A percentile compares a stretch with the other conserved stretches of the same genome.
These are phyloP conservation scores for Lasioglossum villosulum DNA, from an alignment of 2,888 invertebrate genomes.

Conservation along the genomic window DNA sequence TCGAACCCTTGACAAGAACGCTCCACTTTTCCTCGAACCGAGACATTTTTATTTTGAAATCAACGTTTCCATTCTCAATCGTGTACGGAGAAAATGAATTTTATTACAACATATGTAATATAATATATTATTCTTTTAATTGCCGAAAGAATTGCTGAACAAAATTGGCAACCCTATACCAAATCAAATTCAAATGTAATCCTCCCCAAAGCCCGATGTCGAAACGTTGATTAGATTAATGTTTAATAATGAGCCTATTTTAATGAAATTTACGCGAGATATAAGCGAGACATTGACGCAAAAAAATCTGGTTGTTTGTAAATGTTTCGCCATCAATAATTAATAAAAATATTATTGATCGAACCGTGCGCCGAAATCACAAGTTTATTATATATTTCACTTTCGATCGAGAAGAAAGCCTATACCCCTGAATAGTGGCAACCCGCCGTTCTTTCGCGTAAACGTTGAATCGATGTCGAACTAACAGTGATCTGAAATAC, in stretches of 20 bases:
- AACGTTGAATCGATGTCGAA: background rate
- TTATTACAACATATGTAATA: background rate
- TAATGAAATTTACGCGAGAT: too few species aligned
- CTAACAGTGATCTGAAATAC: too few species aligned
- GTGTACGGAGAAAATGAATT: background rate
- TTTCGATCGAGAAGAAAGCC: too few species aligned
- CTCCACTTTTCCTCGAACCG: conserved; percentile 36
- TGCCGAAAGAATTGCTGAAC: background rate
- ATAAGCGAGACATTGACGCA: too few species aligned
- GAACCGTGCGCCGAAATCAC: too few species aligned
- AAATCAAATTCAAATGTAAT: background rate
- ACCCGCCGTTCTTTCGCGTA: background rate
- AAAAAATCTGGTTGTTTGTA: too few species aligned
- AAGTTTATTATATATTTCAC: too few species aligned
- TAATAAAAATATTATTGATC: too few species aligned
- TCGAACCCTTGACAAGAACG: conserved; percentile 40
- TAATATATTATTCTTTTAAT: background rate
- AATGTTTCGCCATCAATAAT: too few species aligned
- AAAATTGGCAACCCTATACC: background rate
- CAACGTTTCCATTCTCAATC: background rate
- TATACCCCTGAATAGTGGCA: background rate
- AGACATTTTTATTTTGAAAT: background rate
- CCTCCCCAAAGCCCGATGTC: background rate
- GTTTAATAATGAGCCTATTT: too few species aligned
- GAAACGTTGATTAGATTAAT: background rate